phyloP scores from a whole-genome alignment of 2,797 vertebrate genomes.

The Pipistrellus kuhlii region DNA sequence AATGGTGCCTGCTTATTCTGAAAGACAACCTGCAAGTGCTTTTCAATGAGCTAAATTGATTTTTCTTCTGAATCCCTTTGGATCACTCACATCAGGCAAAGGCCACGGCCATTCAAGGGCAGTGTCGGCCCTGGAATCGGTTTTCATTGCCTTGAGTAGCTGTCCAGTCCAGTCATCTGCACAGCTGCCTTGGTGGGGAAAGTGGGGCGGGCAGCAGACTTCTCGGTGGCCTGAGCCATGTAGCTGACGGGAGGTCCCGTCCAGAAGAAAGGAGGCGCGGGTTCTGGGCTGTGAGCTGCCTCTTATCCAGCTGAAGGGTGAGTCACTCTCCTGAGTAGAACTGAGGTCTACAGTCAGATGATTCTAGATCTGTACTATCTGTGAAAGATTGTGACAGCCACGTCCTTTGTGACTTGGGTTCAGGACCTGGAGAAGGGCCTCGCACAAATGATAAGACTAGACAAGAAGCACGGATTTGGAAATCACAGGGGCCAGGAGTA shows the following conservation, averaged over 20 bases:
- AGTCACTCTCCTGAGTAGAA: background rate
- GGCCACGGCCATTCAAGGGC: background rate
- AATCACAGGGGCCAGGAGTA: too few relatives aligned
- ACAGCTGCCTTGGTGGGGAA: background rate
- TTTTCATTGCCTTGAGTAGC: background rate
- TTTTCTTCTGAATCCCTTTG: background rate
- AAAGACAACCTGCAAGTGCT: background rate
- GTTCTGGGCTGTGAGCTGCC: background rate
- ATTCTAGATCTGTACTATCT: background rate
- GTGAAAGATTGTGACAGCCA: too few relatives aligned
- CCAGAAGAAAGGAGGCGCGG: background rate
- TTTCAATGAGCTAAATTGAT: background rate
- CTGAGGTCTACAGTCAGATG: background rate
- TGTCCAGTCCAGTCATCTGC: background rate
- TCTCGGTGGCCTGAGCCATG: background rate
- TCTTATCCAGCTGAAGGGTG: background rate
- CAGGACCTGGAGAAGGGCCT: too few relatives aligned
- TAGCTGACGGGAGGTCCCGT: background rate
- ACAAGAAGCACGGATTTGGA: too few relatives aligned
- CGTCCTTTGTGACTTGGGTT: too few relatives aligned
- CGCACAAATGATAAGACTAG: too few relatives aligned
- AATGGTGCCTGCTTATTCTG: slow-evolving; percentile 6
- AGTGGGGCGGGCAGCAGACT: background rate
- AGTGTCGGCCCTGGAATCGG: background rate
- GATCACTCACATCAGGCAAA: background rate